A percentile compares a stretch with the other conserved stretches of the same genome.
Conservation (phyloP, 2,797 vertebrate genomes). For the Brachyalestes nurse region DNA sequence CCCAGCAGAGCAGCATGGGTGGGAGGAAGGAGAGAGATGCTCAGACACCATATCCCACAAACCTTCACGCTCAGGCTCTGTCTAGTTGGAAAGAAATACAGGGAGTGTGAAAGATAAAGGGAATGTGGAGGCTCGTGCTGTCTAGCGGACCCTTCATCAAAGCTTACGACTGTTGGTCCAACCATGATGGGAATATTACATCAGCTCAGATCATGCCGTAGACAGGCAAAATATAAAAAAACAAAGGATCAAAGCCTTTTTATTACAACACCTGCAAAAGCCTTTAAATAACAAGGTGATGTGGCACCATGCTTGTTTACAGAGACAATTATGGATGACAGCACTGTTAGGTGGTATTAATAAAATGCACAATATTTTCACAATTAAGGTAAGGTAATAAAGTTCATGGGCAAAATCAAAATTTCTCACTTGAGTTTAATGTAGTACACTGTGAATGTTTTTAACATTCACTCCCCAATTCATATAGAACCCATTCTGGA, state of each 20-base stretch:
- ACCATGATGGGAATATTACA: neutral
- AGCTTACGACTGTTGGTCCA: neutral
- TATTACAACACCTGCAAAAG: neutral
- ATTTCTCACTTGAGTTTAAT: too few relatives aligned
- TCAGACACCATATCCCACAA: constrained; percentile 22
- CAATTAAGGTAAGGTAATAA: neutral
- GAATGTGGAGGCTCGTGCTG: constrained; percentile 11
- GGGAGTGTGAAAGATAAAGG: constrained; percentile 3
- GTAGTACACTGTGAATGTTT: too few relatives aligned
- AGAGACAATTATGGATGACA: neutral
- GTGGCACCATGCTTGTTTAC: neutral
- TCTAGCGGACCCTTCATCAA: neutral
- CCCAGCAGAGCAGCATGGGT: constrained; percentile 15
- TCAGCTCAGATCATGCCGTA: neutral
- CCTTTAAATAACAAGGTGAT: neutral
- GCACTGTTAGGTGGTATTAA: neutral
- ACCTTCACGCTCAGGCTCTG: neutral
- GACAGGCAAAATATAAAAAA: neutral
- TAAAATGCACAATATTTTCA: neutral
- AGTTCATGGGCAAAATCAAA: too few relatives aligned
- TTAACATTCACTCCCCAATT: too few relatives aligned
- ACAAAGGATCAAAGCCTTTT: neutral
- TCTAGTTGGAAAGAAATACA: neutral
- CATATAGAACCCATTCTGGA: too few relatives aligned
- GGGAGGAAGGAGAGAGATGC: constrained; percentile 37